A percentile compares a stretch with the other conserved stretches of the same genome.
These are phyloP conservation scores for Polylopha cassiicola DNA, from an alignment of 2,888 invertebrate species.

Conservation along the genomic window DNA sequence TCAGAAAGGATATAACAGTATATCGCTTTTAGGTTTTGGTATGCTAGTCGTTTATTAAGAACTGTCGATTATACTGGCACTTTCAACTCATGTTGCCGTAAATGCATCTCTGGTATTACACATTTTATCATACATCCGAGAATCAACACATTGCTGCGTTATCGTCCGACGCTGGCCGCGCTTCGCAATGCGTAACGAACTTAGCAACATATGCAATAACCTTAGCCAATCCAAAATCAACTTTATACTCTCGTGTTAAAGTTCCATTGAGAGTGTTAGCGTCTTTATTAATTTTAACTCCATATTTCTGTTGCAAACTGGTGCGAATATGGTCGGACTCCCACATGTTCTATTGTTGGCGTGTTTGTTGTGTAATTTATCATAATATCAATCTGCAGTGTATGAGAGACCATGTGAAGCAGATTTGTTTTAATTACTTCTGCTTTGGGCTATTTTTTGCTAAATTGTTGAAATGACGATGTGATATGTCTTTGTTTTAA, in stretches of 20 bases:
- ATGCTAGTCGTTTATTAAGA: no score
- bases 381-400: neutral
- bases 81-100: no score
- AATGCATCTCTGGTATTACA: no score
- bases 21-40: no score
- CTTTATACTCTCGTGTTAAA: neutral
- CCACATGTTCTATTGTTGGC: constrained; percentile 19
- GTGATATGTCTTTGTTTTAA: no score
- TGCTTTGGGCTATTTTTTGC: neutral
- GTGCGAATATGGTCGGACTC: constrained; percentile 9
- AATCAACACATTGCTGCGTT: constrained; percentile 10
- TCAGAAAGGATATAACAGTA: no score
- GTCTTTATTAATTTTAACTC: constrained; percentile 13
- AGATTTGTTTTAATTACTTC: constrained; percentile 2
- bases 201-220: constrained; percentile 13
- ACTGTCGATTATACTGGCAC: no score
- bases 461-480: no score
- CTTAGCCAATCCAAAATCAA: constrained; percentile 5
- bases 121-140: constrained; percentile 16
- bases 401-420: constrained; percentile 2
- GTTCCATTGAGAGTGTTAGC: neutral
- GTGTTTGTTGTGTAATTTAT: constrained; percentile 5
- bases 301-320: constrained; percentile 14
- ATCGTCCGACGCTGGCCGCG: constrained; percentile 22
- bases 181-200: constrained; percentile 18